Percentiles rank a stretch among this genome's conserved stretches.
These are phyloP conservation scores for Psammodynastes pulverulentus DNA, from an alignment of 2,113 vertebrate genomes.

Conservation along the genomic window DNA sequence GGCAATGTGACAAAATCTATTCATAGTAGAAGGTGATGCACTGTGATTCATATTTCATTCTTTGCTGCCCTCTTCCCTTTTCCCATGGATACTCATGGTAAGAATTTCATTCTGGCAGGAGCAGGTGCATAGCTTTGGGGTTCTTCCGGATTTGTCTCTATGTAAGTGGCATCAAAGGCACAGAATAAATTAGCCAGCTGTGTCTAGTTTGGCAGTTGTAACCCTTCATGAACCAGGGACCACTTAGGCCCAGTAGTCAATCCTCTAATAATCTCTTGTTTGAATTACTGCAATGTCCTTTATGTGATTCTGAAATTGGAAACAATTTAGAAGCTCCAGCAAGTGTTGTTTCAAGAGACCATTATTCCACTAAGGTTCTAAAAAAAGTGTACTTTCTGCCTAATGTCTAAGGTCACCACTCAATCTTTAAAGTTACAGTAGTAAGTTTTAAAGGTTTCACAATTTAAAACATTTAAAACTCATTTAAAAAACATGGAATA, in stretches of 20 bases:
- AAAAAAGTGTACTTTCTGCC: neutral
- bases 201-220: neutral
- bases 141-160: neutral
- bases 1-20: neutral
- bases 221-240: neutral
- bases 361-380: neutral
- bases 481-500: neutral
- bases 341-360: neutral
- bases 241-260: neutral
- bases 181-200: neutral
- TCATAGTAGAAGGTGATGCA: neutral
- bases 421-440: neutral
- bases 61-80: neutral
- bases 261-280: neutral
- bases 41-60: neutral
- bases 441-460: neutral
- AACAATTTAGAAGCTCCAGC: neutral
- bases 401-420: neutral
- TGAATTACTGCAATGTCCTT: neutral
- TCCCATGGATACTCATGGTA: neutral
- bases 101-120: neutral
- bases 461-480: neutral
- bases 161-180: neutral
- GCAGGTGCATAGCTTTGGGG: neutral
- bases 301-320: neutral